Conservation (phyloP, 1,140 invertebrate species). For the Pentalonia nigronervosa region DNA sequence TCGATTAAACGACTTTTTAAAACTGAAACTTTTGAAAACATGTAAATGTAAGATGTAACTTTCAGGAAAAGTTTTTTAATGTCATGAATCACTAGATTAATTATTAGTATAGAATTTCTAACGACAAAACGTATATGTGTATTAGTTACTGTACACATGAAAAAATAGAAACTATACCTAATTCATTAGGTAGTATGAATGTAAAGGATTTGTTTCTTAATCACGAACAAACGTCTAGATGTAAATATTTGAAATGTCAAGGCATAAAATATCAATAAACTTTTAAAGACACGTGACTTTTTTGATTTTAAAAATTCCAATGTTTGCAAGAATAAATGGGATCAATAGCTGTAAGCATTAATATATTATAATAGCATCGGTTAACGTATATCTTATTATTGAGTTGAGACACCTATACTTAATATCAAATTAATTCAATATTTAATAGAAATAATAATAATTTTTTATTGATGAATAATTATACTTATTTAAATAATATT, state of each 20-base stretch:
- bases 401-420: neutral
- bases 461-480: too few relatives aligned
- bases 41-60: neutral
- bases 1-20: constrained; percentile 6
- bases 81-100: neutral
- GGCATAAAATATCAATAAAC: constrained; percentile 16
- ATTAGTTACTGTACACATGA: neutral
- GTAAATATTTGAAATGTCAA: constrained; percentile 14
- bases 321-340: neutral
- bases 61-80: neutral
- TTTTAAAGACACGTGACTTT: neutral
- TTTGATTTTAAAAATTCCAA: neutral
- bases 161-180: neutral
- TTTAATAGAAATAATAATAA: neutral
- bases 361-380: neutral
- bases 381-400: neutral
- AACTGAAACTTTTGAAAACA: constrained; percentile 1
- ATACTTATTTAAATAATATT: too few relatives aligned
- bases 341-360: neutral
- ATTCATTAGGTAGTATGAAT: neutral
- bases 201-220: neutral
- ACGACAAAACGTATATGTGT: neutral
- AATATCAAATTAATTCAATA: neutral
- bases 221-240: neutral
- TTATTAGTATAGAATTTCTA: neutral